Evolutionary conservation across 2,797 vertebrate genomes (phyloP).

Genomic region (Melanotaenia boesemani): DNA sequence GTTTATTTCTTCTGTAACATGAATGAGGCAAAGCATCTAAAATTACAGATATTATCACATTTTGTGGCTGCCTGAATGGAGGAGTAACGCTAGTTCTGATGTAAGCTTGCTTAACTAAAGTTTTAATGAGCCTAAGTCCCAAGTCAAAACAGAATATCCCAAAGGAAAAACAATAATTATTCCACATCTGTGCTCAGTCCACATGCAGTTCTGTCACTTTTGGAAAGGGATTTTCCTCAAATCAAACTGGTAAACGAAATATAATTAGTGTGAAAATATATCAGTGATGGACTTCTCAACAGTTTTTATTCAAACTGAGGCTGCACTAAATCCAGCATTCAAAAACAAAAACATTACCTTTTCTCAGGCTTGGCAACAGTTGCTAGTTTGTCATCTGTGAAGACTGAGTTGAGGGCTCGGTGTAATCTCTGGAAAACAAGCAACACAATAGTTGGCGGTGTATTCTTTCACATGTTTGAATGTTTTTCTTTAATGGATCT

Average conservation of each 20-base stretch:
- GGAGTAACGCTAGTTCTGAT: background rate
- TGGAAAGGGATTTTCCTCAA: slow-evolving; percentile 1
- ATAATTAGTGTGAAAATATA: background rate
- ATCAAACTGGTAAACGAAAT: slow-evolving; percentile 11
- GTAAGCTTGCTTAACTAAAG: slow-evolving; percentile 17
- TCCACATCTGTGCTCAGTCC: slow-evolving; percentile 23
- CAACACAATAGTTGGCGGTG: slow-evolving; percentile 23
- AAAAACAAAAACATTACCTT: slow-evolving; percentile 82
- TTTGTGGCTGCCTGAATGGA: background rate
- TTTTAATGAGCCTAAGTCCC: slow-evolving; percentile 28
- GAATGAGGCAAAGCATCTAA: background rate
- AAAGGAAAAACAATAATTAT: slow-evolving; percentile 29
- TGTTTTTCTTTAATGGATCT: background rate
- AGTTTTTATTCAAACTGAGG: slow-evolving; percentile 17
- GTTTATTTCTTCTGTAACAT: background rate
- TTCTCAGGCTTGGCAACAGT: slow-evolving; percentile 90
- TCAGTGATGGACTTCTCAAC: background rate
- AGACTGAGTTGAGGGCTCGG: slow-evolving; percentile 92
- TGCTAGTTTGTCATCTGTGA: slow-evolving; percentile 90
- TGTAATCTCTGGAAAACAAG: slow-evolving; percentile 91
- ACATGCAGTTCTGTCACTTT: slow-evolving; percentile 13
- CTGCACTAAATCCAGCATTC: background rate
- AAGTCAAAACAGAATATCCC: slow-evolving; percentile 19
- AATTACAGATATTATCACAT: too few relatives aligned
- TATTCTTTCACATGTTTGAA: background rate